Evolutionary conservation across 2,113 vertebrate genomes (phyloP).

Genomic region (Tyrannus savana): DNA sequence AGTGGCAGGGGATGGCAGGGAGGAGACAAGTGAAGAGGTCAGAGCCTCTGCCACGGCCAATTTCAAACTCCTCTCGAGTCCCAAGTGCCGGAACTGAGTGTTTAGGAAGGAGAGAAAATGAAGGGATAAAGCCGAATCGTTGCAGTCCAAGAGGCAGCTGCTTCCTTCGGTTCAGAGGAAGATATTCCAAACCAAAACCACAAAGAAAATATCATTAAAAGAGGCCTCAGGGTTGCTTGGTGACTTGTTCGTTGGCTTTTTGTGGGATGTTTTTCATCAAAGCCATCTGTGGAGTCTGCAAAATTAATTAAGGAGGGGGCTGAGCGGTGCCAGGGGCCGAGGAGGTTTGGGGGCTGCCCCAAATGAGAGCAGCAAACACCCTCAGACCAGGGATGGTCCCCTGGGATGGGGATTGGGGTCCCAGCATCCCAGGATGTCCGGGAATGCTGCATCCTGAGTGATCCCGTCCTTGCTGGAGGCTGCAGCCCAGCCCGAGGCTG

Average conservation of each 20-base stretch:
- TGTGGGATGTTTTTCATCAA: slow-evolving; percentile 49
- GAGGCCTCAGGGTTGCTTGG: background rate
- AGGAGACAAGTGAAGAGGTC: background rate
- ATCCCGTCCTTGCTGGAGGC: fast-evolving
- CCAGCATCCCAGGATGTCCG: background rate
- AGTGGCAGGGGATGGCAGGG: background rate
- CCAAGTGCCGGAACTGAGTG: background rate
- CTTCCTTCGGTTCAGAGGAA: background rate
- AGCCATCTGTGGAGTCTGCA: background rate
- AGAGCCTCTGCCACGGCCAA: background rate
- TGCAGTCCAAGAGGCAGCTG: background rate
- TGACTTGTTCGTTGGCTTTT: background rate
- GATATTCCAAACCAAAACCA: slow-evolving; percentile 49
- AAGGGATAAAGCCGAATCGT: background rate
- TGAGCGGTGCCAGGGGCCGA: background rate
- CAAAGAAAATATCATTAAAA: slow-evolving; percentile 37
- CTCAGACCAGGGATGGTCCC: background rate
- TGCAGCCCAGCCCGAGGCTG: background rate
- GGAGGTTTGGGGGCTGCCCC: background rate
- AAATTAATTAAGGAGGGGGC: background rate
- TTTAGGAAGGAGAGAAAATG: background rate
- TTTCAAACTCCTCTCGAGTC: background rate
- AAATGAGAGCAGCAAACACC: background rate
- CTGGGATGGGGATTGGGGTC: fast-evolving
- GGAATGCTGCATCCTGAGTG: background rate